These are phyloP conservation scores for Polymixis flavicincta DNA, from an alignment of 2,888 invertebrate genomes.

Conservation along the genomic window DNA sequence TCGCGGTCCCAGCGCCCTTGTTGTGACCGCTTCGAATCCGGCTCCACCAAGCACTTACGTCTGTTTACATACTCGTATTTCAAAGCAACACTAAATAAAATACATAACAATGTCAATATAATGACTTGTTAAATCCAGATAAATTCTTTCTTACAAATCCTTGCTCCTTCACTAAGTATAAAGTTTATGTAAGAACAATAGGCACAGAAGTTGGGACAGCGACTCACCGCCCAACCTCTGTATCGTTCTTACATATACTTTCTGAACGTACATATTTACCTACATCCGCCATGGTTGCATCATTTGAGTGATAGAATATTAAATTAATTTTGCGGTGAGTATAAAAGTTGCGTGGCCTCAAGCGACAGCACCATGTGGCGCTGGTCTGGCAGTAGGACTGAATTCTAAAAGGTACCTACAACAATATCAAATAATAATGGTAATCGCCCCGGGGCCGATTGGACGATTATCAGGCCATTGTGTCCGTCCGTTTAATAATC, in stretches of 20 bases:
- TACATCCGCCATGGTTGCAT: conserved; percentile 62
- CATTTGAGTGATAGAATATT: conserved; percentile 78
- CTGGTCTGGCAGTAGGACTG: conserved; percentile 68
- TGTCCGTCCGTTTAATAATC: conserved; percentile 70
- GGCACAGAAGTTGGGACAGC: neutral
- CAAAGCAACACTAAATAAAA: conserved; percentile 12
- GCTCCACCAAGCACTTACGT: conserved; percentile 11
- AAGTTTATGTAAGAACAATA: conserved; percentile 7
- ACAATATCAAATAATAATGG: conserved; percentile 77
- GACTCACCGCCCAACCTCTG: neutral
- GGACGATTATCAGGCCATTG: conserved; percentile 75
- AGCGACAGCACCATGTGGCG: conserved; percentile 84
- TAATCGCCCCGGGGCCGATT: conserved; percentile 73
- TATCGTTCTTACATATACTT: conserved; percentile 15
- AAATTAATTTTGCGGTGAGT: conserved; percentile 86
- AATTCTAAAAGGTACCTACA: conserved; percentile 68
- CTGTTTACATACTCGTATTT: conserved; percentile 46
- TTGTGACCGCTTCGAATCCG: conserved; percentile 57
- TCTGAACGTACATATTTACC: conserved; percentile 43
- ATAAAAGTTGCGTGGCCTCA: conserved; percentile 78
- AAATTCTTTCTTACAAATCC: neutral
- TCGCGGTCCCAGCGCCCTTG: conserved; percentile 69
- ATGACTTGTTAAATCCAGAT: neutral
- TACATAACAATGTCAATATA: neutral
- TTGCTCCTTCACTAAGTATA: neutral